Evolutionary conservation across 2,888 invertebrate genomes (phyloP).

Genomic region (Polietes domitor): DNA sequence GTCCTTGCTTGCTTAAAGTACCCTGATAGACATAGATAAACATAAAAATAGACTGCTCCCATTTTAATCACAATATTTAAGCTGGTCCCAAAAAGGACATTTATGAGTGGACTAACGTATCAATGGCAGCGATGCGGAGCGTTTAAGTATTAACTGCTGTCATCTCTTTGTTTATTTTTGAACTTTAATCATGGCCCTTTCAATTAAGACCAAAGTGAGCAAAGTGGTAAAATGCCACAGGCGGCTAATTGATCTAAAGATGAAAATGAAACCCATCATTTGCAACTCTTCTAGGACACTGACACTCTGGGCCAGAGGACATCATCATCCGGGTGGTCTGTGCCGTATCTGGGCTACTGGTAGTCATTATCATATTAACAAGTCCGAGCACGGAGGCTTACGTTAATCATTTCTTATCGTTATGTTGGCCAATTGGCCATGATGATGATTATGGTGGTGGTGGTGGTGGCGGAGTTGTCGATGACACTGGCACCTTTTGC

Average conservation of each 20-base stretch:
- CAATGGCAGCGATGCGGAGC: too few species aligned
- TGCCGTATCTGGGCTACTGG: neutral
- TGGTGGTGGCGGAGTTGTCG: neutral
- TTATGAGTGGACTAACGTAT: neutral
- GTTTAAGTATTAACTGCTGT: neutral
- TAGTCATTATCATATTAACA: conserved; percentile 26
- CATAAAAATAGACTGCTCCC: neutral
- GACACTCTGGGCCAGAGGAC: neutral
- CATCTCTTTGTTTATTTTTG: conserved; percentile 1
- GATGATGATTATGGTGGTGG: neutral
- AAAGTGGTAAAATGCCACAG: conserved; percentile 17
- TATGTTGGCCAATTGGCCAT: neutral
- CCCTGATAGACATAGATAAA: neutral
- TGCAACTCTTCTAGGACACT: neutral
- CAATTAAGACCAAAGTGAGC: neutral
- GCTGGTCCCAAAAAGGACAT: neutral
- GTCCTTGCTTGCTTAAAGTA: neutral
- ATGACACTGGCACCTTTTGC: neutral
- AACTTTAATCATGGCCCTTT: neutral
- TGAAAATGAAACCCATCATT: neutral
- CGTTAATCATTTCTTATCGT: conserved; percentile 2
- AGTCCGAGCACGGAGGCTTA: neutral
- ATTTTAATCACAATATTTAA: neutral
- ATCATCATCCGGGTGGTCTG: conserved; percentile 22
- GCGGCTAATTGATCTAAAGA: neutral